Percentiles rank a stretch among this genome's conserved stretches.
Conservation (phyloP, 2,113 vertebrate genomes). For the Pedionomus torquatus region DNA sequence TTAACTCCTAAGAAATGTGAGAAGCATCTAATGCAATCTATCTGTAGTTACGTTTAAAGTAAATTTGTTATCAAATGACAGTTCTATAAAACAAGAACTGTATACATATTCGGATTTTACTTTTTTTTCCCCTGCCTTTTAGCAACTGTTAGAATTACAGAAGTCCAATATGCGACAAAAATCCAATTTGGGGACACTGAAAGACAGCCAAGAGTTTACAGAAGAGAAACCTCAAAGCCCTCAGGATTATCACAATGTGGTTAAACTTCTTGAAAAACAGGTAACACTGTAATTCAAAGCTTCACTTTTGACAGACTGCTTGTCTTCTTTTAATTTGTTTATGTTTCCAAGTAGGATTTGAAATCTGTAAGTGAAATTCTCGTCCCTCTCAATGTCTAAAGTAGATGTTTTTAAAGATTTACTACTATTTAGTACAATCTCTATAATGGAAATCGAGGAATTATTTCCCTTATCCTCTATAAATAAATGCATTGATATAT, state of each 20-base stretch:
- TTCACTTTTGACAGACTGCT: neutral
- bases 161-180: slow-evolving; percentile 75
- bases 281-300: slow-evolving; percentile 57
- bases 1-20: neutral
- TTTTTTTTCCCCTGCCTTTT: neutral
- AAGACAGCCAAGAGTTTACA: slow-evolving; percentile 72
- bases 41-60: neutral
- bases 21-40: neutral
- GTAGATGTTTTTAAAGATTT: neutral
- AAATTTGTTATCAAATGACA: neutral
- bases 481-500: neutral
- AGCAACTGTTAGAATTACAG: slow-evolving; percentile 81
- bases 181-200: slow-evolving; percentile 75
- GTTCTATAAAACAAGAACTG: neutral
- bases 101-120: neutral
- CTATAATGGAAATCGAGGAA: neutral
- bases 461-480: neutral
- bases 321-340: neutral
- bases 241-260: slow-evolving; percentile 77
- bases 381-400: neutral
- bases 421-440: neutral
- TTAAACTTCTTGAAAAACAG: slow-evolving; percentile 86
- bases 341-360: neutral
- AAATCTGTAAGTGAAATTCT: neutral
- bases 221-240: slow-evolving; percentile 61